phyloP scores from a whole-genome alignment of 2,113 vertebrate species.

The Nycticryphes semicollaris region DNA sequence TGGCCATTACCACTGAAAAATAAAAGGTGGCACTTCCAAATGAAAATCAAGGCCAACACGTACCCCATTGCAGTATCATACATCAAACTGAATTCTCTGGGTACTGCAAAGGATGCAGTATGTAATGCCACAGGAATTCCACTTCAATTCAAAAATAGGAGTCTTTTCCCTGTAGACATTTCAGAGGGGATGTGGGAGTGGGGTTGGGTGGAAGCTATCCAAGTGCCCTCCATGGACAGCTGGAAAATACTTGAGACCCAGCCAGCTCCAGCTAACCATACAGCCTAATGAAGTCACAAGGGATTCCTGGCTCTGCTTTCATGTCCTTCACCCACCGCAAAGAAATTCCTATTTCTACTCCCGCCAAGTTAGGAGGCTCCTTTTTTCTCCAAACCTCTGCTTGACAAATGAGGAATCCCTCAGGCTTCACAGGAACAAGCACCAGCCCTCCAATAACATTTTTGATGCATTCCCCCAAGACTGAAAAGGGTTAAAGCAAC shows the following conservation, averaged over 20 bases:
- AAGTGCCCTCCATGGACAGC: conserved; percentile 41
- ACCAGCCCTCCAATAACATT: not conserved
- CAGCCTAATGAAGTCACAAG: conserved; percentile 38
- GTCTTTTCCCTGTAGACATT: conserved; percentile 29
- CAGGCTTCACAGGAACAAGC: not conserved
- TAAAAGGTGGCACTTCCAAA: not conserved
- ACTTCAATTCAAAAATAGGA: conserved; percentile 65
- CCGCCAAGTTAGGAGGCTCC: not conserved
- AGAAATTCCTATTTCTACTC: conserved; percentile 31
- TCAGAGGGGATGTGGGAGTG: conserved; percentile 45
- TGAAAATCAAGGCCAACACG: not conserved
- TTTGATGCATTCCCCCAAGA: not conserved
- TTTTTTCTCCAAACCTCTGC: not conserved
- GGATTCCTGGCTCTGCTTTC: conserved; percentile 28
- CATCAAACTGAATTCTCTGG: not conserved
- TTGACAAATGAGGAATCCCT: not conserved
- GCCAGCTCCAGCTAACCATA: conserved; percentile 31
- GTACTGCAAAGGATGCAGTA: conserved; percentile 14
- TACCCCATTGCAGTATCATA: not conserved
- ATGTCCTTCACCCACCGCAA: not conserved
- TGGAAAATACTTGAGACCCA: conserved; percentile 33
- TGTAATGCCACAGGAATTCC: conserved; percentile 52
- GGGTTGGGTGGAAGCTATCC: conserved; percentile 30
- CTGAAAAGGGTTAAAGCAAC: not conserved
- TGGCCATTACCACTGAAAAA: not conserved